Conservation (phyloP, 2,888 invertebrate species). For the Danaus chrysippus region DNA sequence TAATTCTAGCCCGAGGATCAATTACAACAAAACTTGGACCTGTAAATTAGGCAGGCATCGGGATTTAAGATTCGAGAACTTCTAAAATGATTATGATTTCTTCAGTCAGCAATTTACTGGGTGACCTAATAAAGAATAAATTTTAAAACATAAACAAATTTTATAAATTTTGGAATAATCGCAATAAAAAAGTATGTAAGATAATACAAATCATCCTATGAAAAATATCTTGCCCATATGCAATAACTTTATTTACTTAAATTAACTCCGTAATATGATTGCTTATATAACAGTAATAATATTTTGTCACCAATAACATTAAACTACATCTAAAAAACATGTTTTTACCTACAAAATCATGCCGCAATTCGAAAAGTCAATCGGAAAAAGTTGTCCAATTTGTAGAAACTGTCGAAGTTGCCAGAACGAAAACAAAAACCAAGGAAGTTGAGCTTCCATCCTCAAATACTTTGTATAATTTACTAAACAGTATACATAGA, state of each 20-base stretch:
- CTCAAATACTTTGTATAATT: constrained; percentile 6
- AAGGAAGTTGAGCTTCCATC: constrained; percentile 1
- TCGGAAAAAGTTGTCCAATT: constrained; percentile 29
- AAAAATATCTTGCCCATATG: background rate
- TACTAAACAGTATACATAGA: background rate
- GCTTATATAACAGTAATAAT: background rate
- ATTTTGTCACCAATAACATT: constrained; percentile 4
- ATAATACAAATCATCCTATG: background rate
- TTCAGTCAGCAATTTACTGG: constrained; percentile 28
- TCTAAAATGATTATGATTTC: constrained; percentile 34
- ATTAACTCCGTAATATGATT: background rate
- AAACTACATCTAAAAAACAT: constrained; percentile 14
- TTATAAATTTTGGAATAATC: background rate
- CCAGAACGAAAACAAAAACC: constrained; percentile 22
- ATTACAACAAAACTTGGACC: constrained; percentile 43
- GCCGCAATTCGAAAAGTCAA: constrained; percentile 29
- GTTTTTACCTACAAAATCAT: constrained; percentile 12
- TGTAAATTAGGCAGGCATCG: constrained; percentile 30
- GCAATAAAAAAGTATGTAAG: no score
- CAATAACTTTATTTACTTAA: constrained; percentile 1
- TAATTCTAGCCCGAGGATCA: constrained; percentile 45
- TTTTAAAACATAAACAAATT: background rate
- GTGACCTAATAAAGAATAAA: background rate
- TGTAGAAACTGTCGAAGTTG: constrained; percentile 28
- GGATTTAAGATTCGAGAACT: constrained; percentile 19